Conservation (phyloP, 2,113 vertebrate species). For the Scalopus aquaticus region DNA sequence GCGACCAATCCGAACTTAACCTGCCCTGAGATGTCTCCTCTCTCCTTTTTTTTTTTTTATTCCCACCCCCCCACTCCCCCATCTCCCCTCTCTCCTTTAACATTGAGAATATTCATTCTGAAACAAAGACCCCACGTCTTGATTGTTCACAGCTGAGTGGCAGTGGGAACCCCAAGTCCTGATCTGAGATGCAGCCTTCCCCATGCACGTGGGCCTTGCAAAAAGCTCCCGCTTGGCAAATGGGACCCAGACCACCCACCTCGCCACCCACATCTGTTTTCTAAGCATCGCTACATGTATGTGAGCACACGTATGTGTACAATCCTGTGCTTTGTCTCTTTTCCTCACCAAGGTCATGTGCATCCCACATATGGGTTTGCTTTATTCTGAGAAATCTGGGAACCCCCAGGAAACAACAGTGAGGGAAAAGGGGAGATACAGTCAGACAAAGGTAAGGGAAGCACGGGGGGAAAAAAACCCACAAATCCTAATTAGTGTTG, state of each 20-base stretch:
- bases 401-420: not conserved
- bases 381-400: not conserved
- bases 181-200: not conserved
- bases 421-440: not conserved
- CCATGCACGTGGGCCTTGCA: not conserved
- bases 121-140: not conserved
- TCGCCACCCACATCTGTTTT: not conserved
- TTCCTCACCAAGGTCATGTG: accelerated
- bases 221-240: too few species aligned
- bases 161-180: not conserved
- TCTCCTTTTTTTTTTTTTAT: too few species aligned
- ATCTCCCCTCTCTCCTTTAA: not conserved
- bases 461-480: not conserved
- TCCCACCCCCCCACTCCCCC: too few species aligned
- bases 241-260: not conserved
- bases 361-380: not conserved
- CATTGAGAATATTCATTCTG: not conserved
- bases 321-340: not conserved
- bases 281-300: not conserved
- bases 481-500: not conserved
- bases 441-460: accelerated
- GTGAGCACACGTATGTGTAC: too few species aligned
- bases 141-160: not conserved
- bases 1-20: not conserved
- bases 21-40: not conserved